Percentiles rank a stretch among this genome's conserved stretches.
Evolutionary conservation across 2,797 vertebrate species (phyloP).

Genomic region (Coracias cyanogaster): DNA sequence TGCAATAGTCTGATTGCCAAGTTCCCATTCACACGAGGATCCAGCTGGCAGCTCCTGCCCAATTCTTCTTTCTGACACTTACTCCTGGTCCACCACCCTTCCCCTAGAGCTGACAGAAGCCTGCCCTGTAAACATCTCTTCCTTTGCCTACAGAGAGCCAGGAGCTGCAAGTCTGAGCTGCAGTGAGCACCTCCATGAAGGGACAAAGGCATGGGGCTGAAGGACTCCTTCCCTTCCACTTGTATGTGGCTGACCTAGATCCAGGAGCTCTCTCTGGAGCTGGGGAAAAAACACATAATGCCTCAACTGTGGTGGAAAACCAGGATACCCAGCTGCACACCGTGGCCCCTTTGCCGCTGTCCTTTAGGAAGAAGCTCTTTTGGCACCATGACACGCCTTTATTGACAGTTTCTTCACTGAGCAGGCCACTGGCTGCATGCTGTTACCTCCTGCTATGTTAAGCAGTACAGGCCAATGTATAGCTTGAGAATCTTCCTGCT

Average conservation of each 20-base stretch:
- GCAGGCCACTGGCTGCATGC: no score
- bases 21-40: background rate
- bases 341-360: background rate
- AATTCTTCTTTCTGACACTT: background rate
- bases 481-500: background rate
- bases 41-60: background rate
- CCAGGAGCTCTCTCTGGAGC: background rate
- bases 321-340: fast-evolving
- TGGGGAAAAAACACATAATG: background rate
- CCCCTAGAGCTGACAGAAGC: fast-evolving
- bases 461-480: fast-evolving
- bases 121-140: background rate
- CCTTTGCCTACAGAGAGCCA: background rate
- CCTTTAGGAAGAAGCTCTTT: background rate
- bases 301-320: background rate
- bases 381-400: background rate
- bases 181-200: fast-evolving
- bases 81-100: background rate
- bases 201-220: background rate
- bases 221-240: background rate
- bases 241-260: fast-evolving
- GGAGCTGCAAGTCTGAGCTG: background rate
- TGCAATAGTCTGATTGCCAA: background rate
- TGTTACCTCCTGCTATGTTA: background rate
- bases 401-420: background rate